Conservation (phyloP, 2,888 invertebrate genomes). For the Agapetus fuscipes region DNA sequence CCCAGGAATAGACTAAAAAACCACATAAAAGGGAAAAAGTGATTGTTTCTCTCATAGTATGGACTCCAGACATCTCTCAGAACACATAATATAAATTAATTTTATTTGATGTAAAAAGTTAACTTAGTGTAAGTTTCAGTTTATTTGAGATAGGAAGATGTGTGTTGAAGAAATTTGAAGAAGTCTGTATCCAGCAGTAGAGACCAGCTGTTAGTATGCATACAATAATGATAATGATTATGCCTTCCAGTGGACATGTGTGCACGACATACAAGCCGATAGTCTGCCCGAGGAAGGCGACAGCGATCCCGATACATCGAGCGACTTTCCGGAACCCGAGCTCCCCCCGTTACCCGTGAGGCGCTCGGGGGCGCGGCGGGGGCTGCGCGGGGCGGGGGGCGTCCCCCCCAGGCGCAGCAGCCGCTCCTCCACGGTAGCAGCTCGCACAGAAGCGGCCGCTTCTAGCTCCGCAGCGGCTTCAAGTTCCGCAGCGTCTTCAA, state of each 20-base stretch:
- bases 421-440: conserved; percentile 16
- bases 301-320: conserved; percentile 8
- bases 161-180: no score
- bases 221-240: no score
- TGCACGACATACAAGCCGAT: conserved; percentile 79
- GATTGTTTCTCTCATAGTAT: no score
- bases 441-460: conserved; percentile 5
- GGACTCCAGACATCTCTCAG: no score
- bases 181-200: no score
- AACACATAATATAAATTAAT: no score
- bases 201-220: no score
- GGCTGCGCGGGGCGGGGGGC: background rate
- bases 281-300: conserved; percentile 28
- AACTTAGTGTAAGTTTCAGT: no score
- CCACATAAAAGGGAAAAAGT: no score
- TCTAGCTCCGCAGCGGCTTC: background rate
- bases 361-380: background rate
- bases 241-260: conserved; percentile 79
- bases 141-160: no score
- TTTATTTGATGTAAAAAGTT: no score
- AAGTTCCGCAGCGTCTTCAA: conserved; percentile 15
- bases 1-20: no score
- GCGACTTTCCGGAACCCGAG: conserved; percentile 16
- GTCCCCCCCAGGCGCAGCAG: background rate
- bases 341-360: conserved; percentile 16